Evolutionary conservation across 2,113 vertebrate species (phyloP).

Genomic region (Typhlomys cinereus): DNA sequence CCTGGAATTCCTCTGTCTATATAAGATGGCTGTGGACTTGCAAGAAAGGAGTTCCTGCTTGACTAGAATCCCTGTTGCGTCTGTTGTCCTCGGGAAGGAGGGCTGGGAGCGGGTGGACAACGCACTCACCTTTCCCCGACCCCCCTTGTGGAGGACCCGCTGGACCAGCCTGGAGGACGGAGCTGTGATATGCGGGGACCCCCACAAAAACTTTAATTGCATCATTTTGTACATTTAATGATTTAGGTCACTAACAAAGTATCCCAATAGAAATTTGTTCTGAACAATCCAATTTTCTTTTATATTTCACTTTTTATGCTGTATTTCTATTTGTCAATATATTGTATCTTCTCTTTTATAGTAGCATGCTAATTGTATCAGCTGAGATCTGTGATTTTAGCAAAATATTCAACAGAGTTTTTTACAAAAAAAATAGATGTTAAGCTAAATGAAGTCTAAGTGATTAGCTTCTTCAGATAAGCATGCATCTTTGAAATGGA

Average conservation of each 20-base stretch:
- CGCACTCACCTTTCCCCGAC: too few species aligned
- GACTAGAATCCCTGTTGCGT: too few species aligned
- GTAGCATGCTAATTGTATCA: background rate
- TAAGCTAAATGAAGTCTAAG: background rate
- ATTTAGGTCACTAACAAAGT: background rate
- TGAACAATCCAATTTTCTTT: background rate
- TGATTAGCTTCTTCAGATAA: background rate
- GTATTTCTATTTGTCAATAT: rapidly evolving
- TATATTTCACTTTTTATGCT: too few species aligned
- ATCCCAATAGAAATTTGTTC: background rate
- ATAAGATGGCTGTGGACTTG: too few species aligned
- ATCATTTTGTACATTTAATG: background rate
- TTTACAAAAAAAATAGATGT: background rate
- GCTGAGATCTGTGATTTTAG: background rate
- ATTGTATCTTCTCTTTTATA: background rate
- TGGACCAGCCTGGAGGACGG: too few species aligned
- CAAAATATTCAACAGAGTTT: background rate
- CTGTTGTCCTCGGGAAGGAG: too few species aligned
- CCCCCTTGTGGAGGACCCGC: too few species aligned
- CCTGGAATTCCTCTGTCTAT: too few species aligned
- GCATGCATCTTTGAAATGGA: background rate
- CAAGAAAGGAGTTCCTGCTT: too few species aligned
- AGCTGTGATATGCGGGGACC: too few species aligned
- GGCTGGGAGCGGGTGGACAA: too few species aligned
- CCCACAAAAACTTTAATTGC: background rate